A percentile compares a stretch with the other conserved stretches of the same genome.
phyloP scores from a whole-genome alignment of 1,140 invertebrate species.

The Drosophila littoralis region DNA sequence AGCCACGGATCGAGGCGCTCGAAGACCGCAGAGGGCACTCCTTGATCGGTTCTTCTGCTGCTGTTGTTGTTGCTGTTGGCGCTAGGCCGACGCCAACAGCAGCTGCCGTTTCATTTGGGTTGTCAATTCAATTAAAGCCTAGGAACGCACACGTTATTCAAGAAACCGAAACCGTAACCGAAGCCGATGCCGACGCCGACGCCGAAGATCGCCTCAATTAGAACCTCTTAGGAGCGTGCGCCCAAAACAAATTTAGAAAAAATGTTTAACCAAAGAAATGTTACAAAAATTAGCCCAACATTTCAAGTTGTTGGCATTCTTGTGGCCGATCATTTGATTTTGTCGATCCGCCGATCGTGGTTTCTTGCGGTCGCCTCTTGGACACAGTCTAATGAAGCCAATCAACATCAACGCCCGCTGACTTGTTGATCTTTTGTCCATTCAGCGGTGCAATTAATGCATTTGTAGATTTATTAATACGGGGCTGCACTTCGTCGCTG shows the following conservation, averaged over 20 bases:
- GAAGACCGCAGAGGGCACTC: constrained; percentile 60
- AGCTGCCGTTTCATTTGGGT: constrained; percentile 66
- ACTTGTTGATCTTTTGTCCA: constrained; percentile 59
- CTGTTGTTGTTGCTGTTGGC: constrained; percentile 37
- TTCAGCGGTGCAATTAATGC: constrained; percentile 51
- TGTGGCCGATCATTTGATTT: constrained; percentile 28
- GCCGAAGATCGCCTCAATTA: constrained; percentile 62
- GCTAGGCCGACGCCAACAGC: constrained; percentile 57
- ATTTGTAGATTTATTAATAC: constrained; percentile 69
- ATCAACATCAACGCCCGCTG: constrained; percentile 61
- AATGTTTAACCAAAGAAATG: constrained; percentile 48
- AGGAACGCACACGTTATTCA: constrained; percentile 35
- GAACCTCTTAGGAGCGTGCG: constrained; percentile 75
- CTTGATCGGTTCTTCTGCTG: constrained; percentile 51
- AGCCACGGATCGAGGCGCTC: constrained; percentile 30
- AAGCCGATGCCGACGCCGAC: neutral
- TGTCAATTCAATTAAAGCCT: constrained; percentile 81
- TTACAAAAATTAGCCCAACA: constrained; percentile 47
- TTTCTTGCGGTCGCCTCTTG: constrained; percentile 6
- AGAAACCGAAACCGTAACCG: constrained; percentile 9
- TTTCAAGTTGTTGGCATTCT: constrained; percentile 53
- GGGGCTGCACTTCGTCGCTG: constrained; percentile 70
- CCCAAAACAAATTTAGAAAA: constrained; percentile 70
- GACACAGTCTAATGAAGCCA: constrained; percentile 67
- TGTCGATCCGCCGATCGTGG: neutral